phyloP scores from a whole-genome alignment of 2,888 invertebrate species.

The Heteromyza rotundicornis region DNA sequence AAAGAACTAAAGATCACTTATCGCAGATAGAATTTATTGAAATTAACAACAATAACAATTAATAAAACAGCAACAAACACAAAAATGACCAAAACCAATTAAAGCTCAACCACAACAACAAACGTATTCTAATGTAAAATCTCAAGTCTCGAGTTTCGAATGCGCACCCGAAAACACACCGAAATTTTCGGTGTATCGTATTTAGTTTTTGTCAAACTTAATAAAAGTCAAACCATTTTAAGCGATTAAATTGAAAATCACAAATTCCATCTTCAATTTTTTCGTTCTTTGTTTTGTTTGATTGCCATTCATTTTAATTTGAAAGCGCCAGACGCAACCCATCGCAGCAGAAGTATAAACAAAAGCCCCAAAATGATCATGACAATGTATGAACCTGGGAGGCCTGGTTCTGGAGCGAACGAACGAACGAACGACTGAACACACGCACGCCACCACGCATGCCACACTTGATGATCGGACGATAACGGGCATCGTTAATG shows the following conservation, averaged over 20 bases:
- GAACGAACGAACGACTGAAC: no score
- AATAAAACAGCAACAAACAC: slow-evolving; percentile 42
- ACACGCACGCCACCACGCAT: no score
- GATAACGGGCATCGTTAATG: no score
- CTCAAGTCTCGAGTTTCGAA: background rate
- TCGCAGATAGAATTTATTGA: slow-evolving; percentile 48
- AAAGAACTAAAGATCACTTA: no score
- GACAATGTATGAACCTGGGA: no score
- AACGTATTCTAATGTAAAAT: background rate
- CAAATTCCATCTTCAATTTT: no score
- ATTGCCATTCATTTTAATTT: no score
- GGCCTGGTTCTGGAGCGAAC: no score
- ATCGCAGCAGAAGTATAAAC: no score
- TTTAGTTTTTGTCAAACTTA: slow-evolving; percentile 16
- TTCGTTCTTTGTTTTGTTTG: no score
- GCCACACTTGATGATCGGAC: no score
- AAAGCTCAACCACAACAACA: slow-evolving; percentile 36
- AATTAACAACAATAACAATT: slow-evolving; percentile 53
- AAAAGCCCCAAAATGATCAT: no score
- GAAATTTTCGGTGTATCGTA: slow-evolving; percentile 10
- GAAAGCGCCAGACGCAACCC: slow-evolving; percentile 9
- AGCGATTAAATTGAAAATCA: background rate
- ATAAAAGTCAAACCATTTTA: slow-evolving; percentile 6
- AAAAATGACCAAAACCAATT: slow-evolving; percentile 14
- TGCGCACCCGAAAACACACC: slow-evolving; percentile 7